Percentiles rank a stretch among this genome's conserved stretches.
Conservation (phyloP, 2,113 vertebrate genomes). For the Cyprinodon variegatus region DNA sequence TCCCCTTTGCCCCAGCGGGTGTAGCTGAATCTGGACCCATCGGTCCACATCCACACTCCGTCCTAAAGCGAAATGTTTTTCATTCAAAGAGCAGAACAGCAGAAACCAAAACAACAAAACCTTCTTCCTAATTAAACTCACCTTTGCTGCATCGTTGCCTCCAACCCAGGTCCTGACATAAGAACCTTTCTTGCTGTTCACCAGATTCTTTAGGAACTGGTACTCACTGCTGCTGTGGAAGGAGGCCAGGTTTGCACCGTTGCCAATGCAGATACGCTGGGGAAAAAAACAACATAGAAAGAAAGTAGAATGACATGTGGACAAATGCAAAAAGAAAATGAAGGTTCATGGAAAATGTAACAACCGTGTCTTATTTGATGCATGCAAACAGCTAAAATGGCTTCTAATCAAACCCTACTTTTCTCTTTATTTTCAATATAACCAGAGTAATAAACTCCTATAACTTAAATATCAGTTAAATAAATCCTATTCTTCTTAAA, state of each 20-base stretch:
- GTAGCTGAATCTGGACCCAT: constrained; percentile 1
- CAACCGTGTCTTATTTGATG: too few species aligned
- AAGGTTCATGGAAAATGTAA: too few species aligned
- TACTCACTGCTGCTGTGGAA: background rate
- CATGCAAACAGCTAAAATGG: too few species aligned
- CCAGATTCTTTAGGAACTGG: background rate
- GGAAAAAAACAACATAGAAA: background rate
- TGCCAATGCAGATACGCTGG: background rate
- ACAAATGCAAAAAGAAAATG: background rate
- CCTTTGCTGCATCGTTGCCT: background rate
- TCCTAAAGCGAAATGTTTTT: background rate
- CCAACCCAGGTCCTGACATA: background rate
- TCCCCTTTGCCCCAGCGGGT: rapidly evolving
- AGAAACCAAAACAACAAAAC: too few species aligned
- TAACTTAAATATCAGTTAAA: too few species aligned
- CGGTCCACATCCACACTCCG: background rate
- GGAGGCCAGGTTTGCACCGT: background rate
- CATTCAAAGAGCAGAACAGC: too few species aligned
- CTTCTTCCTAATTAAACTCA: background rate
- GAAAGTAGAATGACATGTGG: too few species aligned
- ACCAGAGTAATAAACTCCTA: too few species aligned
- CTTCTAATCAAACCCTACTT: too few species aligned
- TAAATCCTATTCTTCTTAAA: too few species aligned
- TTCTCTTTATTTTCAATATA: too few species aligned
- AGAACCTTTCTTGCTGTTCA: background rate